phyloP scores from a whole-genome alignment of 1,140 invertebrate genomes.

The Drosophila eugracilis region DNA sequence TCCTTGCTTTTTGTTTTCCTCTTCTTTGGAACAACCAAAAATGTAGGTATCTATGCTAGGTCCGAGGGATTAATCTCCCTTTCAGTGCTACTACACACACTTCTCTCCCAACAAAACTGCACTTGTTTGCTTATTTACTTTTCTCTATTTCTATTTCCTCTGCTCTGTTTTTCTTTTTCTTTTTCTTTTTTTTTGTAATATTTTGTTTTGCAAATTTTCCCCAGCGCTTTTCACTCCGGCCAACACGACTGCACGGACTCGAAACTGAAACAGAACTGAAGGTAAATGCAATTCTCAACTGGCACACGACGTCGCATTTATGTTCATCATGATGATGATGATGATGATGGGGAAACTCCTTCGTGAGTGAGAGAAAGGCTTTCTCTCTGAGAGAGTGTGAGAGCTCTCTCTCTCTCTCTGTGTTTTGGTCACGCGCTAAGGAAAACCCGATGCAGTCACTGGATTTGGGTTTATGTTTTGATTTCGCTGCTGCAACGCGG shows the following conservation, averaged over 20 bases:
- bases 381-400: too few species aligned
- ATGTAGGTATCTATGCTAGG: slow-evolving; percentile 67
- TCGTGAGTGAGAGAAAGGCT: slow-evolving; percentile 45
- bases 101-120: slow-evolving; percentile 14
- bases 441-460: slow-evolving; percentile 59
- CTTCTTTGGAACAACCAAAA: slow-evolving; percentile 31
- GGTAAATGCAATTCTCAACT: slow-evolving; percentile 66
- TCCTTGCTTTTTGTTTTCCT: slow-evolving; percentile 4
- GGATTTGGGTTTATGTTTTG: slow-evolving; percentile 76
- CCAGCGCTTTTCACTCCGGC: slow-evolving; percentile 41
- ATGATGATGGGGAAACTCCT: slow-evolving; percentile 65
- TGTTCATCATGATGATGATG: slow-evolving; percentile 50
- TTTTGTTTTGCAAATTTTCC: slow-evolving; percentile 32
- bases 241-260: slow-evolving; percentile 71
- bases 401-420: slow-evolving; percentile 1
- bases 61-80: slow-evolving; percentile 29
- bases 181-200: background rate
- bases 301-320: slow-evolving; percentile 63
- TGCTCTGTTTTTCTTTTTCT: background rate
- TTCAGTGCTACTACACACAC: background rate
- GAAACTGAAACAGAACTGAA: slow-evolving; percentile 78
- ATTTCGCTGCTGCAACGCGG: slow-evolving; percentile 66
- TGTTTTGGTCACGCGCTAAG: slow-evolving; percentile 70
- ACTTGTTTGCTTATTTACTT: slow-evolving; percentile 47
- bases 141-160: slow-evolving; percentile 34